phyloP scores from a whole-genome alignment of 2,888 invertebrate species.

The Criorhina ranunculi region DNA sequence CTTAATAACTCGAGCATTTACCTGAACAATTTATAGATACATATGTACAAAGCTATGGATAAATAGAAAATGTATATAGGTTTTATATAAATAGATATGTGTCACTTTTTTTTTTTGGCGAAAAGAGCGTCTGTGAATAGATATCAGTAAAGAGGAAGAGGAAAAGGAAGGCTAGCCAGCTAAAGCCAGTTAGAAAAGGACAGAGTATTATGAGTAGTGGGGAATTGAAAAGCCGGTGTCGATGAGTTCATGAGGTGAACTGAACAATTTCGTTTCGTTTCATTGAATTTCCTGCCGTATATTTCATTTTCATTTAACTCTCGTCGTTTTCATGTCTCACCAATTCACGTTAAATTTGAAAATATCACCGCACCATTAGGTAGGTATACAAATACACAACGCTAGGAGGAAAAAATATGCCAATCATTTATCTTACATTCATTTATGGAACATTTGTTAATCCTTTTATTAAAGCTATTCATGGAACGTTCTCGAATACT shows the following conservation, averaged over 20 bases:
- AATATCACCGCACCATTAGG: neutral
- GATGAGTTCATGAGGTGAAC: slow-evolving; percentile 32
- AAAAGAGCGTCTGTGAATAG: slow-evolving; percentile 49
- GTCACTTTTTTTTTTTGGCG: slow-evolving; percentile 63
- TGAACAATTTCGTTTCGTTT: slow-evolving; percentile 46
- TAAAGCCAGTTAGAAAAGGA: slow-evolving; percentile 36
- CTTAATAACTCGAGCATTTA: slow-evolving; percentile 30
- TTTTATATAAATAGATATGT: slow-evolving; percentile 67
- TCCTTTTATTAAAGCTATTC: neutral
- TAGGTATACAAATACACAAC: too few species aligned
- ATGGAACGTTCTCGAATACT: neutral
- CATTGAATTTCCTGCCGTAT: slow-evolving; percentile 6
- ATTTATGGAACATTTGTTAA: too few species aligned
- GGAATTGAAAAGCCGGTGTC: slow-evolving; percentile 64
- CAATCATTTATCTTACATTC: too few species aligned
- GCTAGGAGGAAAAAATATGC: too few species aligned
- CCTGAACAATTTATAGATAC: slow-evolving; percentile 14
- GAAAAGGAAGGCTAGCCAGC: slow-evolving; percentile 1
- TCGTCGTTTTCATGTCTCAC: slow-evolving; percentile 10
- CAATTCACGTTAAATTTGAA: slow-evolving; percentile 13
- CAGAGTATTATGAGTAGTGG: slow-evolving; percentile 6
- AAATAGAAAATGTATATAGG: slow-evolving; percentile 42
- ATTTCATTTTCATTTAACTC: neutral
- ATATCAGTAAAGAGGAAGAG: slow-evolving; percentile 26
- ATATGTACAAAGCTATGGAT: slow-evolving; percentile 10